Evolutionary conservation across 2,113 vertebrate genomes (phyloP).

Genomic region (Protobothrops flavoviridis): DNA sequence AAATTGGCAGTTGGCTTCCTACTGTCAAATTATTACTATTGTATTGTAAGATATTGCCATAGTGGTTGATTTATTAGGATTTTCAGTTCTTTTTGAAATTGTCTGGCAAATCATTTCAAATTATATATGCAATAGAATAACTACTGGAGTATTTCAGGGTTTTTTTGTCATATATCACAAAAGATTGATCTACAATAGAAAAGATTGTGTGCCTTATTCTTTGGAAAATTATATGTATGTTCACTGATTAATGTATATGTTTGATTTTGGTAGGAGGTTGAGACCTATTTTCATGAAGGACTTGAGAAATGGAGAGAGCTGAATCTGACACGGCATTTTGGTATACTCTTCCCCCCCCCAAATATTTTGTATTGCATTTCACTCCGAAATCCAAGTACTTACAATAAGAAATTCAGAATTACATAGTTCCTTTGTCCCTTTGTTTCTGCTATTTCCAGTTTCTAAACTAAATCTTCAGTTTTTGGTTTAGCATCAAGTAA

Average conservation of each 20-base stretch:
- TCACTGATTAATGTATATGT: conserved; percentile 34
- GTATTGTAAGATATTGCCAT: neutral
- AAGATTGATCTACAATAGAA: neutral
- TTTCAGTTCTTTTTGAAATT: neutral
- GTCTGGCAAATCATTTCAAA: neutral
- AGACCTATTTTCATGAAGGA: conserved; percentile 95
- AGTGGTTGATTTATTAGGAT: neutral
- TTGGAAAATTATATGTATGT: neutral
- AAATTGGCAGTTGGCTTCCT: neutral
- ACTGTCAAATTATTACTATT: neutral
- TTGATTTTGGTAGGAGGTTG: conserved; percentile 82
- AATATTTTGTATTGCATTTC: conserved; percentile 1
- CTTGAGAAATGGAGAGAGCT: conserved; percentile 94
- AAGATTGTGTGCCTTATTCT: neutral
- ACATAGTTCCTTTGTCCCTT: neutral
- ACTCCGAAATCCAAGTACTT: neutral
- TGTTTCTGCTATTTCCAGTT: neutral
- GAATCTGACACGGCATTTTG: conserved; percentile 90
- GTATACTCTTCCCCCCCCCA: conserved; percentile 64
- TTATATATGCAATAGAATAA: neutral
- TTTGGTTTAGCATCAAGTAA: neutral
- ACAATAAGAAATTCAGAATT: neutral
- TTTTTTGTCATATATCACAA: neutral
- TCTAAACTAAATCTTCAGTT: neutral
- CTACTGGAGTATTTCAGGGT: neutral